Evolutionary conservation across 2,797 vertebrate genomes (phyloP).

Genomic region (Dromococcyx pavoninus): DNA sequence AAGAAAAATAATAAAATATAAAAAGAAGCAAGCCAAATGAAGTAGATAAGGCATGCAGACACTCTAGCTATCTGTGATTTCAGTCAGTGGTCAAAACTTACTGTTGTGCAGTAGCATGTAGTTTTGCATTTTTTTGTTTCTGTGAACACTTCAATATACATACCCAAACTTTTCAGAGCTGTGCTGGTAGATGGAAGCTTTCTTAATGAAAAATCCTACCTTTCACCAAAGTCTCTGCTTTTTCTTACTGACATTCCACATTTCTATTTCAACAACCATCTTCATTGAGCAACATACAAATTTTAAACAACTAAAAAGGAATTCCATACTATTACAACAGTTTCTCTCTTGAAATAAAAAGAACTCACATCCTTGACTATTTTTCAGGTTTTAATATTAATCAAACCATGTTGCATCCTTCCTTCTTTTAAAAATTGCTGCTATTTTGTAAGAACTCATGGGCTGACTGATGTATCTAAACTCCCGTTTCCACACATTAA

Average conservation of each 20-base stretch:
- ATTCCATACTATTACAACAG: not conserved
- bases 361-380: not conserved
- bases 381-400: not conserved
- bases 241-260: not conserved
- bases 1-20: not conserved
- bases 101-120: not conserved
- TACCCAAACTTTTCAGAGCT: not conserved
- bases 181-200: not conserved
- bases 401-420: not conserved
- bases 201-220: not conserved
- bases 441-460: not conserved
- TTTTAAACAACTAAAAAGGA: not conserved
- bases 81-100: rapidly evolving
- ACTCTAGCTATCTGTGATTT: not conserved
- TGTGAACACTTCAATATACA: not conserved
- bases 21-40: not conserved
- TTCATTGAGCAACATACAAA: not conserved
- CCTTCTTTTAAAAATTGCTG: not conserved
- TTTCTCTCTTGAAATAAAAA: not conserved
- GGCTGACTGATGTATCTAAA: not conserved
- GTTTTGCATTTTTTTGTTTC: not conserved
- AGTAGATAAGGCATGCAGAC: not conserved
- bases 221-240: not conserved
- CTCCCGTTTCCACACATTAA: not conserved
- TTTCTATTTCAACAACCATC: not conserved